Evolutionary conservation across 1,140 invertebrate genomes (phyloP).

Genomic region (Achroia grisella): DNA sequence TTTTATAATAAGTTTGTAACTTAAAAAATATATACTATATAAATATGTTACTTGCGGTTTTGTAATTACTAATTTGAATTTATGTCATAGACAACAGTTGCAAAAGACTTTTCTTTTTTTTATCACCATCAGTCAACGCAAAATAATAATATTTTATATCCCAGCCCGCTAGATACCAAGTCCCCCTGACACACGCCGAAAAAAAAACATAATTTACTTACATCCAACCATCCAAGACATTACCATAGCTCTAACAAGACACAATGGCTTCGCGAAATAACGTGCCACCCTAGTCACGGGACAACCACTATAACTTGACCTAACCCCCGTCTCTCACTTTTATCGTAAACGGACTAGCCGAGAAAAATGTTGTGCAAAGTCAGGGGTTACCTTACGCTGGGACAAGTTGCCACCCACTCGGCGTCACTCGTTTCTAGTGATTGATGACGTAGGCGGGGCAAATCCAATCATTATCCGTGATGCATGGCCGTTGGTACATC

Average conservation of each 20-base stretch:
- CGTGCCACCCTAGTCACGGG: constrained; percentile 37
- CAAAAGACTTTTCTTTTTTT: no score
- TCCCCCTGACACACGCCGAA: constrained; percentile 19
- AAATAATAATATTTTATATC: no score
- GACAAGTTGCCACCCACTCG: constrained; percentile 37
- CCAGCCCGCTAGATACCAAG: background rate
- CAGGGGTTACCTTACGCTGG: constrained; percentile 34
- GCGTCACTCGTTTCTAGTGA: constrained; percentile 59
- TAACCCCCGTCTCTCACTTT: constrained; percentile 8
- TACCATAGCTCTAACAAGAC: constrained; percentile 63
- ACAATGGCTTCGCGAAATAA: constrained; percentile 60
- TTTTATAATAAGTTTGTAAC: no score
- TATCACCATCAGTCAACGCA: no score
- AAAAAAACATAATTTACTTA: constrained; percentile 67
- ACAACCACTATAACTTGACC: constrained; percentile 31
- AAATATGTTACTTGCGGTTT: no score
- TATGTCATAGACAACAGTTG: no score
- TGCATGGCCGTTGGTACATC: constrained; percentile 64
- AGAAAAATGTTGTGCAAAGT: constrained; percentile 20
- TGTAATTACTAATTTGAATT: no score
- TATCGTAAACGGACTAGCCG: background rate
- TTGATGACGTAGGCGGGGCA: constrained; percentile 69
- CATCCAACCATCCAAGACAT: constrained; percentile 66
- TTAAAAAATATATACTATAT: no score
- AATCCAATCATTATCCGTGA: constrained; percentile 71